A percentile compares a stretch with the other conserved stretches of the same genome.
Evolutionary conservation across 1,140 invertebrate species (phyloP).

Genomic region (Drosophila auraria): DNA sequence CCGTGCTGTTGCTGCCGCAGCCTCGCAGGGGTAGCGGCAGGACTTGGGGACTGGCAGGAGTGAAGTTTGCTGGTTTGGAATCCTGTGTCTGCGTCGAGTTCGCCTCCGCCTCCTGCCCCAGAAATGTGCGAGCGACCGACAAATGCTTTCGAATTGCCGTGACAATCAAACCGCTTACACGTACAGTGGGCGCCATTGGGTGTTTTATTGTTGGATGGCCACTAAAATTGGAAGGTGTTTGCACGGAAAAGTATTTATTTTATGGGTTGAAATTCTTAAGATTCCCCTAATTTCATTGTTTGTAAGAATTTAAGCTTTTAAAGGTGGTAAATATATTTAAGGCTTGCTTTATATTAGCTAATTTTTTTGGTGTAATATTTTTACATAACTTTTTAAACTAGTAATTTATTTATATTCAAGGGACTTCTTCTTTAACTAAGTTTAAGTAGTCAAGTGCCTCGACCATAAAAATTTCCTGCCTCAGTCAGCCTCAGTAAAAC

Average conservation of each 20-base stretch:
- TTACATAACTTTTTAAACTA: too few species aligned
- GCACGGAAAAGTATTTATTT: background rate
- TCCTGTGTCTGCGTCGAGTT: constrained; percentile 39
- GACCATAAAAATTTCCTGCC: background rate
- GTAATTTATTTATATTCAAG: background rate
- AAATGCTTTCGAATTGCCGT: constrained; percentile 84
- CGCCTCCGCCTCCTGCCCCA: constrained; percentile 21
- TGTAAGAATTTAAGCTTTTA: background rate
- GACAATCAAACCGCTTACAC: constrained; percentile 82
- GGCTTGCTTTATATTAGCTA: background rate
- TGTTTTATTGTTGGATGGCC: background rate
- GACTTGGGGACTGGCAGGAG: constrained; percentile 10
- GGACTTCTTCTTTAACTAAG: background rate
- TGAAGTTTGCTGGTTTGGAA: constrained; percentile 25
- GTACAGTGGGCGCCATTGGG: constrained; percentile 59
- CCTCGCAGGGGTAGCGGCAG: constrained; percentile 9
- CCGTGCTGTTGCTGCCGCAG: constrained; percentile 20
- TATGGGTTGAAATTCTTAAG: background rate
- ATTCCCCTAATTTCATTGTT: too few species aligned
- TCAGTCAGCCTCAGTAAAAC: background rate
- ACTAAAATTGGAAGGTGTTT: background rate
- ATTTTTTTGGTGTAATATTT: background rate
- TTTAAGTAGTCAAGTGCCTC: background rate
- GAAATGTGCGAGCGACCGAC: constrained; percentile 65
- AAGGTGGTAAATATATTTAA: background rate